A percentile compares a stretch with the other conserved stretches of the same genome.
Evolutionary conservation across 1,140 invertebrate species (phyloP).

Genomic region (Platyscapa corneri): DNA sequence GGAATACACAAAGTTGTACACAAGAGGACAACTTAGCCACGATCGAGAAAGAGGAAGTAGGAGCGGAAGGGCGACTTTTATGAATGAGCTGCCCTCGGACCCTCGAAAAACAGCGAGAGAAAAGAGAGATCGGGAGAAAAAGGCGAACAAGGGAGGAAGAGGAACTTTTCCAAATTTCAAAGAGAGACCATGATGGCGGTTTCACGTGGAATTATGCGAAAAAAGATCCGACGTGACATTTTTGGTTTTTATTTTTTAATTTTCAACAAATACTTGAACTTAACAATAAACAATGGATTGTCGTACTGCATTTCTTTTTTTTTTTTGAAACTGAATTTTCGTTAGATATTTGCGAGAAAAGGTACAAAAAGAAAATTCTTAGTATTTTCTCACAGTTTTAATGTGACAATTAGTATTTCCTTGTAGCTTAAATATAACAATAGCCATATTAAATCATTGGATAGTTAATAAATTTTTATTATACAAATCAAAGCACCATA

Average conservation of each 20-base stretch:
- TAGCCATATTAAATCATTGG: too few relatives aligned
- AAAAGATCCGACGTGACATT: background rate
- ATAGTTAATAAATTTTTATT: too few relatives aligned
- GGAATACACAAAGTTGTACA: conserved; percentile 17
- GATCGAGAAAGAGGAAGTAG: conserved; percentile 25
- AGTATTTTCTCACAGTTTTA: too few relatives aligned
- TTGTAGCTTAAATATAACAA: too few relatives aligned
- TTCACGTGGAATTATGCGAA: background rate
- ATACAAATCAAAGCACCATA: background rate
- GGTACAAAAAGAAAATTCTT: too few relatives aligned
- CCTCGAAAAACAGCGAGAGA: conserved; percentile 8
- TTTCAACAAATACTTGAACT: background rate
- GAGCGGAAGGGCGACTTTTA: conserved; percentile 44
- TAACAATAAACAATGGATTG: too few relatives aligned
- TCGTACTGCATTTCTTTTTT: too few relatives aligned
- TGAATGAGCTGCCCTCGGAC: conserved; percentile 13
- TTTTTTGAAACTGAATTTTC: too few relatives aligned
- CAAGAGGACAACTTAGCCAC: conserved; percentile 11
- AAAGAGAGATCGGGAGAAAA: conserved; percentile 46
- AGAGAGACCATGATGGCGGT: background rate
- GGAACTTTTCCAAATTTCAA: background rate
- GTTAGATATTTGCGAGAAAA: too few relatives aligned
- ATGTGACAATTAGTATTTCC: too few relatives aligned
- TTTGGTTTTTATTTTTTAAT: background rate
- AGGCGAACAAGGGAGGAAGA: conserved; percentile 29